Evolutionary conservation across 2,113 vertebrate species (phyloP).

Genomic region (Hiodon tergisus): DNA sequence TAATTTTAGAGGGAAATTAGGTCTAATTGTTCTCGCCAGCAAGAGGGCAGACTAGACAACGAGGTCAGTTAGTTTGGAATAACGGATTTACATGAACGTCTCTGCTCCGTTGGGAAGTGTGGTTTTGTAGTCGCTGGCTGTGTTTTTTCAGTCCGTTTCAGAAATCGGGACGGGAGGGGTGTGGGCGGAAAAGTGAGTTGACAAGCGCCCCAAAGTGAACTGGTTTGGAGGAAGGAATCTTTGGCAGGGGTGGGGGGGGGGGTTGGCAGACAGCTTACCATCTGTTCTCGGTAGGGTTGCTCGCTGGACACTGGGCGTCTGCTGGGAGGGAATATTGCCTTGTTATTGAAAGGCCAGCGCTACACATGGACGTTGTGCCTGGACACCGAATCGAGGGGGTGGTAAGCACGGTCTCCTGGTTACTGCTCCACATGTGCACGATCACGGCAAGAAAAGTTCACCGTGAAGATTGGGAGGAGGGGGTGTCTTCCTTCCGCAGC

Average conservation of each 20-base stretch:
- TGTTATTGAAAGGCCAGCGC: constrained; percentile 65
- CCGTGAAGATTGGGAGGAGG: no score
- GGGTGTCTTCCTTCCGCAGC: no score
- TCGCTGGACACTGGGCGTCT: constrained; percentile 52
- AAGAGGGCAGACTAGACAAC: constrained; percentile 9
- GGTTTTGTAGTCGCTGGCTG: not conserved
- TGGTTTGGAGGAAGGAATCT: constrained; percentile 2
- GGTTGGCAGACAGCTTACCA: constrained; percentile 59
- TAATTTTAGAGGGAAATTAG: constrained; percentile 49
- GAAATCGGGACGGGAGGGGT: not conserved
- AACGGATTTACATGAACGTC: constrained; percentile 14
- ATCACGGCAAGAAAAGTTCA: no score
- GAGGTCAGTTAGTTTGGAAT: constrained; percentile 36
- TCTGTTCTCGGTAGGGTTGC: constrained; percentile 62
- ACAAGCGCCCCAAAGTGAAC: not conserved
- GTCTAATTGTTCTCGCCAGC: constrained; percentile 50
- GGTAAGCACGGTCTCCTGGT: not conserved
- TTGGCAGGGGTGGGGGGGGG: constrained; percentile 5
- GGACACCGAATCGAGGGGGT: constrained; percentile 41
- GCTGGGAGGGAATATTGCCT: constrained; percentile 64
- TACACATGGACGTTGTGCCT: constrained; percentile 58
- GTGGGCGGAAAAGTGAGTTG: not conserved
- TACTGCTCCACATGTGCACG: no score
- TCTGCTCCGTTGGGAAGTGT: not conserved
- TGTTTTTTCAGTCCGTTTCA: not conserved